Percentiles rank a stretch among this genome's conserved stretches.
Evolutionary conservation across 2,113 vertebrate genomes (phyloP).

Genomic region (Serilophus lunatus): DNA sequence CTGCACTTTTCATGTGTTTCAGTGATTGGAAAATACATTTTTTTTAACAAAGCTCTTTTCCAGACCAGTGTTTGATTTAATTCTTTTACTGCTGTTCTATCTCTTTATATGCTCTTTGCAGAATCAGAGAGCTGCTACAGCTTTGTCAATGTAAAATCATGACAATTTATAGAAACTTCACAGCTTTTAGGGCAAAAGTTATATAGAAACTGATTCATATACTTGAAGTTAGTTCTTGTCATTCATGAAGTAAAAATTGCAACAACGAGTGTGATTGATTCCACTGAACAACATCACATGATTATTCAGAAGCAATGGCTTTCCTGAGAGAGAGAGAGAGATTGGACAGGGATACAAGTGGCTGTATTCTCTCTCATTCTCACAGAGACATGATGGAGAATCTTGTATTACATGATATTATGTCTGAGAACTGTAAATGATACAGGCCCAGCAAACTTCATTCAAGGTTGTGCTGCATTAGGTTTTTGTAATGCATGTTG

Average conservation of each 20-base stretch:
- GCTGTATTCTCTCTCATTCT: background rate
- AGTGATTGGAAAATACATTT: conserved; percentile 70
- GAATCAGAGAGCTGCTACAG: background rate
- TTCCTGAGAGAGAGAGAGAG: background rate
- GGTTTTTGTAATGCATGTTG: background rate
- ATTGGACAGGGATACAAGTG: background rate
- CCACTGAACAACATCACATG: background rate
- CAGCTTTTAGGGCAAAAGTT: background rate
- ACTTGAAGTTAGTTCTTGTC: background rate
- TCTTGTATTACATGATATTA: background rate
- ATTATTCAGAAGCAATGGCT: background rate
- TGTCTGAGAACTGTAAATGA: background rate
- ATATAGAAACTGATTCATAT: background rate
- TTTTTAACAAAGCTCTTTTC: conserved; percentile 68
- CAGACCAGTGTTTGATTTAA: conserved; percentile 38
- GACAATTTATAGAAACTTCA: background rate
- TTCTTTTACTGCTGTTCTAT: background rate
- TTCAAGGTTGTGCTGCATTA: background rate
- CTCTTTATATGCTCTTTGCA: background rate
- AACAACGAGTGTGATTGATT: rapidly evolving
- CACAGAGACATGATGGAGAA: rapidly evolving
- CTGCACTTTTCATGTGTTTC: conserved; percentile 79
- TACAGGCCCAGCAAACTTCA: background rate
- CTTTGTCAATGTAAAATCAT: background rate
- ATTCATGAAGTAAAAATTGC: background rate